Evolutionary conservation across 1,140 invertebrate species (phyloP), one percentile per base, ranked within the genome.

Genomic region (Zaprionus camerounensis): DNA sequence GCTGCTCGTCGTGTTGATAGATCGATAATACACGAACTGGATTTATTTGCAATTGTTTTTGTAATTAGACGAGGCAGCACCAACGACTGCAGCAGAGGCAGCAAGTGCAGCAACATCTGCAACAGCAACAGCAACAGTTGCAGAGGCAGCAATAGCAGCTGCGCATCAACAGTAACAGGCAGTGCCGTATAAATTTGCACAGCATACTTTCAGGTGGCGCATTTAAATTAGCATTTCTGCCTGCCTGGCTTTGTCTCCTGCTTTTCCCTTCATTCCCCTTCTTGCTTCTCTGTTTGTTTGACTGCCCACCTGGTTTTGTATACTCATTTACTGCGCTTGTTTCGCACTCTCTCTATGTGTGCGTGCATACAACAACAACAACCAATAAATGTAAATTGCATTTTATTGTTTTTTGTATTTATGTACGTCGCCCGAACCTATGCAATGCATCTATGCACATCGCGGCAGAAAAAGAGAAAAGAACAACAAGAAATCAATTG

Each of bases 171-270:
- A 65, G 38, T 46, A 57, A 26, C 53, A 61, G 22, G 28, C 6
- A 53, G 49, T 34, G 51, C 11, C 28, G 11, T 22, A 34, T 9
- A 53, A 69, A 12, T 44, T 59, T 68, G 64, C 36, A 36, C 41
- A 38, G 81, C 66, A 79, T 80, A 84, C 78, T 84, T 81, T 84
- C 71, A 61, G 81, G 81, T 69, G 0, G 24, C 44, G 62, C 34
- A 64, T 34, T 31, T 55, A 58, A 72, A 68, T 82, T 9, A 38
- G 44, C 22, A 28, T 44, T 34, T 9, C 31, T 49, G 9, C 51
- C 20, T 31, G 46, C 46, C 15, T n/a, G 46, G 7, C 44, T 49
- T 51, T 24, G 20, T 24, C 12, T 13, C 46, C 22, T 1, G 9
- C 20, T 12, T 12, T 11, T 2, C 11, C n/a, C n/a, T 17, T 17